Conservation (phyloP, 1,140 invertebrate species). For the Chrysomallon squamiferum region DNA sequence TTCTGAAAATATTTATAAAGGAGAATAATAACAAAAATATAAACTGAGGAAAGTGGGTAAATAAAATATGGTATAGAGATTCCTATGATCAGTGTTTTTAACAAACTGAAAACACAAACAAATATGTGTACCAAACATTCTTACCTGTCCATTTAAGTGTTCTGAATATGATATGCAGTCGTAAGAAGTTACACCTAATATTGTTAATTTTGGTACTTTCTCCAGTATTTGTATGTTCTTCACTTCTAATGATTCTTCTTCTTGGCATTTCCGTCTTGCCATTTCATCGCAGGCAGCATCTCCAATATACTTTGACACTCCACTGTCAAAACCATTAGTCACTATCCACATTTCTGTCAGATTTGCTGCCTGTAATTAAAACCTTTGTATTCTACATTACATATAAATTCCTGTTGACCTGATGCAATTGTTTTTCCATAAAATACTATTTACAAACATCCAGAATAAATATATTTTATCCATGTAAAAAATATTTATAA, state of each 20-base stretch:
- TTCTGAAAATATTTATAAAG: too few relatives aligned
- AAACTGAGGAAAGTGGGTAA: too few relatives aligned
- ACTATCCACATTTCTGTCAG: conserved; percentile 65
- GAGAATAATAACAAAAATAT: too few relatives aligned
- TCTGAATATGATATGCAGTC: conserved; percentile 31
- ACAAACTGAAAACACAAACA: too few relatives aligned
- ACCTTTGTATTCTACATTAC: background rate
- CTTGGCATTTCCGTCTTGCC: conserved; percentile 19
- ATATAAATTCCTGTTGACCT: background rate
- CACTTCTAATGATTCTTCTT: conserved; percentile 7
- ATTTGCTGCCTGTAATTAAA: conserved; percentile 51
- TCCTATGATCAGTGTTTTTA: too few relatives aligned
- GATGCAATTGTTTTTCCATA: background rate
- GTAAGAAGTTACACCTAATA: conserved; percentile 42
- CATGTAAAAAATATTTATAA: too few relatives aligned
- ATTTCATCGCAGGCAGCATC: conserved; percentile 59
- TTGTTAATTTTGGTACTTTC: conserved; percentile 31
- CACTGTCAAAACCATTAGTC: conserved; percentile 60
- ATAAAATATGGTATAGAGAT: too few relatives aligned
- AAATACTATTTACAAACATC: too few relatives aligned
- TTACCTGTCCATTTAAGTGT: conserved; percentile 41
- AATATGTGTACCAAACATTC: too few relatives aligned
- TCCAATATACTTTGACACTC: conserved; percentile 59
- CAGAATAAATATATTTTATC: too few relatives aligned
- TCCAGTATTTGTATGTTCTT: conserved; percentile 14